Percentiles rank a stretch among this genome's conserved stretches.
Conservation (phyloP, 2,797 vertebrate species). For the Hypotaenidia philippensis region DNA sequence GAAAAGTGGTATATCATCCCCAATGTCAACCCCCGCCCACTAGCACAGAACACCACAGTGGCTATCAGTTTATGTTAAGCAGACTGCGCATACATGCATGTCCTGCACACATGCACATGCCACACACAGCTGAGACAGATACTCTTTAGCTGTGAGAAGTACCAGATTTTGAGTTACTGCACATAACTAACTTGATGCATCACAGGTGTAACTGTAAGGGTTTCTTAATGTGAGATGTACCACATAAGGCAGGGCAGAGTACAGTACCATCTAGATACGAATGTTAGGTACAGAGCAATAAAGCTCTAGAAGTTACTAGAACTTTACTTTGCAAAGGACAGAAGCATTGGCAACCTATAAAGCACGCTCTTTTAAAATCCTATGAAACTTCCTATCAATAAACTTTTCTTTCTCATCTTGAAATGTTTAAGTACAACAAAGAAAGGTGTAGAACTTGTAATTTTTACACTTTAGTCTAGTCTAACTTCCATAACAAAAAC, state of each 20-base stretch:
- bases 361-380: not conserved
- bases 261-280: not conserved
- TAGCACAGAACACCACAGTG: accelerated
- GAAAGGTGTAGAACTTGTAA: not conserved
- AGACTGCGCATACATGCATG: accelerated
- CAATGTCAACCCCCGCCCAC: not conserved
- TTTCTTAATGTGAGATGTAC: not conserved
- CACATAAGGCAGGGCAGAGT: not conserved
- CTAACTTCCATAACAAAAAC: not conserved
- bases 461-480: not conserved
- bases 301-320: not conserved
- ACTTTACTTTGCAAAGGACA: not conserved
- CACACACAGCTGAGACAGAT: not conserved
- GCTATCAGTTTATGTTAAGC: not conserved
- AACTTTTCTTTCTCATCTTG: not conserved
- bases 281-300: not conserved
- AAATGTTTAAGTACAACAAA: not conserved
- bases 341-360: not conserved
- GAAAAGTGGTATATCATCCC: not conserved
- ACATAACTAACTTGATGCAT: not conserved
- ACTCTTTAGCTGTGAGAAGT: not conserved
- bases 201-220: not conserved
- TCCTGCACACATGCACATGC: not conserved
- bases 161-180: not conserved
- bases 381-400: not conserved